A percentile compares a stretch with the other conserved stretches of the same genome.
These are phyloP conservation scores for Mus musculus DNA, from an alignment of 2,113 vertebrate species.

Conservation along the genomic window GRCm39 chr3:70593001-70593500, in stretches of 20 bases:
- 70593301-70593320: background rate
- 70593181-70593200: slow-evolving; percentile 34
- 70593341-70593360: background rate
- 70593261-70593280: background rate
- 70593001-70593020: slow-evolving; percentile 51
- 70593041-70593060: slow-evolving; percentile 68
- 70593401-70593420: background rate
- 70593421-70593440: background rate
- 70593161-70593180: slow-evolving; percentile 41
- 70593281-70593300: background rate
- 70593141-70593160: slow-evolving; percentile 57
- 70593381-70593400: background rate
- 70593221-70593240: slow-evolving; percentile 43
- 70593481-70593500: background rate
- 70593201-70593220: slow-evolving; percentile 2
- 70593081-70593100: slow-evolving; percentile 71
- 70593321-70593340: background rate
- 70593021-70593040: slow-evolving; percentile 65
- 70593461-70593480: slow-evolving; percentile 6
- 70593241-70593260: slow-evolving; percentile 25
- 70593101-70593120: slow-evolving; percentile 69
- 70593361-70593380: background rate
- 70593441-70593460: background rate
- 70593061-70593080: slow-evolving; percentile 73
- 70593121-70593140: slow-evolving; percentile 61